Evolutionary conservation across 2,888 invertebrate genomes (phyloP).

Genomic region (Papilio demoleus): DNA sequence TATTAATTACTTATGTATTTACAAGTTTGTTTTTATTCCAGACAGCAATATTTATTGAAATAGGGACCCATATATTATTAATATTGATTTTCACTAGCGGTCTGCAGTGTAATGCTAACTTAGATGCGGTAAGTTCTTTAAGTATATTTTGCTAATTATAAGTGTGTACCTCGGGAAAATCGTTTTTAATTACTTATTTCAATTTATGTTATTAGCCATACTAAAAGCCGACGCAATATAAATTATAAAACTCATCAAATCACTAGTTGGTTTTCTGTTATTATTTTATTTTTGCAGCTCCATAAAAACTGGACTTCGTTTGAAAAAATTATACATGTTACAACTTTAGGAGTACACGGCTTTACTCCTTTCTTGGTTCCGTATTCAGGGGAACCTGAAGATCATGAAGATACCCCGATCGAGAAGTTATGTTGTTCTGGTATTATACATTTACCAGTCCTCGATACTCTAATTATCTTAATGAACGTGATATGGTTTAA

Average conservation of each 20-base stretch:
- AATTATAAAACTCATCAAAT: too few species aligned
- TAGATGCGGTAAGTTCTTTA: constrained; percentile 35
- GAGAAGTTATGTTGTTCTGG: constrained; percentile 65
- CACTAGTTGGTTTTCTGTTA: neutral
- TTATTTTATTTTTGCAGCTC: too few species aligned
- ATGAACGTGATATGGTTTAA: constrained; percentile 69
- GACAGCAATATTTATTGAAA: constrained; percentile 64
- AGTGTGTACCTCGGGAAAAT: neutral
- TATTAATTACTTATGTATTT: too few species aligned
- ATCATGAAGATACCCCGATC: neutral
- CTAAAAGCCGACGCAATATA: too few species aligned
- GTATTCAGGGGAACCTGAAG: neutral
- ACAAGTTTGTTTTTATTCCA: constrained; percentile 54
- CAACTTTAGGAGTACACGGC: constrained; percentile 72
- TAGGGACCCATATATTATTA: constrained; percentile 60
- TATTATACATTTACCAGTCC: constrained; percentile 63
- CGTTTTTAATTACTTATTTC: too few species aligned
- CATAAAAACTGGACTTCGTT: constrained; percentile 56
- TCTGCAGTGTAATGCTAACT: constrained; percentile 66
- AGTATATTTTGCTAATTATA: neutral
- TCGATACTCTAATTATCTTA: constrained; percentile 63
- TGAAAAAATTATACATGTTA: constrained; percentile 59
- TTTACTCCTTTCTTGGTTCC: constrained; percentile 66
- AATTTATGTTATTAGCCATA: too few species aligned
- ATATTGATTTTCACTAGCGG: constrained; percentile 63